A percentile compares a stretch with the other conserved stretches of the same genome.
Conservation (phyloP, 2,888 invertebrate species). For the Arge pagana region DNA sequence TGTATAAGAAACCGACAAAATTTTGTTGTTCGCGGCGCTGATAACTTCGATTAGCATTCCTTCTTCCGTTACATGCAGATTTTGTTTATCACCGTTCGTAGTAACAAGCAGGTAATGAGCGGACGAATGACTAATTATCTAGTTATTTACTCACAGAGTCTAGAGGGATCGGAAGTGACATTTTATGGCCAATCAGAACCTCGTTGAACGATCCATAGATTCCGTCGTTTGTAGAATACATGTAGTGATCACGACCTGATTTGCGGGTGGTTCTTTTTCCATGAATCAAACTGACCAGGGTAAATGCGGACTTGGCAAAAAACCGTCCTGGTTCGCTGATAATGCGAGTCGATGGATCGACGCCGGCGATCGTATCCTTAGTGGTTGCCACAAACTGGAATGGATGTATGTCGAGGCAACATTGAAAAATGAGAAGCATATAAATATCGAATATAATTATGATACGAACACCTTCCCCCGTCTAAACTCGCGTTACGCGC, state of each 20-base stretch:
- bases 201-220: constrained; percentile 68
- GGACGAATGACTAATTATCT: too few relatives aligned
- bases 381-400: constrained; percentile 56
- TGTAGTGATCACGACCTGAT: constrained; percentile 40
- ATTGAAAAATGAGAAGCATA: too few relatives aligned
- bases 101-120: too few relatives aligned
- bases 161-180: constrained; percentile 38
- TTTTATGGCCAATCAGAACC: constrained; percentile 48
- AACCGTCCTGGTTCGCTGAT: constrained; percentile 69
- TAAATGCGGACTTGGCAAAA: constrained; percentile 66
- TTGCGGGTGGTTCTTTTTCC: constrained; percentile 54
- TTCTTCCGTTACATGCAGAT: too few relatives aligned
- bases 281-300: constrained; percentile 62
- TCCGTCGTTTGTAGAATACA: constrained; percentile 70
- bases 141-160: constrained; percentile 31
- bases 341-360: constrained; percentile 52
- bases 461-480: too few relatives aligned
- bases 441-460: too few relatives aligned
- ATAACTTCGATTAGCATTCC: too few relatives aligned
- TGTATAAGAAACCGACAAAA: too few relatives aligned
- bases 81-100: too few relatives aligned
- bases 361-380: constrained; percentile 60
- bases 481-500: too few relatives aligned
- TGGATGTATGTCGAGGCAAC: too few relatives aligned
- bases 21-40: too few relatives aligned